phyloP scores from a whole-genome alignment of 2,888 invertebrate species.

The Aspidiotus rigidus region DNA sequence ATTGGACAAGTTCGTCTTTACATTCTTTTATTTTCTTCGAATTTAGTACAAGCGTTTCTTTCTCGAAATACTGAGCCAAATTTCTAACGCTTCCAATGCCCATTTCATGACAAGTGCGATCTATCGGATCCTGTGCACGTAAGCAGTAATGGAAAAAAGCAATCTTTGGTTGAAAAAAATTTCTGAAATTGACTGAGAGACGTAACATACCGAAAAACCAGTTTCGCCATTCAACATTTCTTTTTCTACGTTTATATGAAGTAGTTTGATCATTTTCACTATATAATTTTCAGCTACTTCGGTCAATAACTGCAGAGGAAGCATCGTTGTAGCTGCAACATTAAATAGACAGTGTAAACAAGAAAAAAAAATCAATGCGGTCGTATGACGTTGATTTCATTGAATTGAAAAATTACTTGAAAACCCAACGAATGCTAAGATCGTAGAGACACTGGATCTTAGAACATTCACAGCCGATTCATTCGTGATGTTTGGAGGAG shows the following conservation, averaged over 20 bases:
- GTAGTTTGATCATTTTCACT: conserved; percentile 14
- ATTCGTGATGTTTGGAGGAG: conserved; percentile 8
- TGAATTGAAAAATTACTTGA: not conserved
- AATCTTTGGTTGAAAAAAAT: not conserved
- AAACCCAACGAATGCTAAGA: conserved; percentile 23
- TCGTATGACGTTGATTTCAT: no score
- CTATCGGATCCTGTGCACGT: conserved; percentile 16
- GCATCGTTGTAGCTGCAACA: conserved; percentile 20
- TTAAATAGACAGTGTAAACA: no score
- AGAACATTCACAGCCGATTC: conserved; percentile 19
- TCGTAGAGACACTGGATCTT: conserved; percentile 13
- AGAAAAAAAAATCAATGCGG: no score
- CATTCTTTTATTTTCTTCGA: conserved; percentile 16
- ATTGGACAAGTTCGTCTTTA: conserved; percentile 10
- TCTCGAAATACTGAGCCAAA: conserved; percentile 22
- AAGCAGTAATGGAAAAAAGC: not conserved
- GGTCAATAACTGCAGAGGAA: conserved; percentile 18
- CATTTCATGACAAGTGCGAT: conserved; percentile 31
- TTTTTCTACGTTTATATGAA: conserved; percentile 23
- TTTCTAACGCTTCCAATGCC: conserved; percentile 25
- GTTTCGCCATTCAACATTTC: conserved; percentile 20
- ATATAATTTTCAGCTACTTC: conserved; percentile 31
- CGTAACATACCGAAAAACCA: conserved; percentile 20
- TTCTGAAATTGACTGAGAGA: not conserved
- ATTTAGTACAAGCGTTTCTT: conserved; percentile 15